A percentile compares a stretch with the other conserved stretches of the same genome.
Conservation (phyloP, 2,888 invertebrate species). For the Thymelicus lineola region DNA sequence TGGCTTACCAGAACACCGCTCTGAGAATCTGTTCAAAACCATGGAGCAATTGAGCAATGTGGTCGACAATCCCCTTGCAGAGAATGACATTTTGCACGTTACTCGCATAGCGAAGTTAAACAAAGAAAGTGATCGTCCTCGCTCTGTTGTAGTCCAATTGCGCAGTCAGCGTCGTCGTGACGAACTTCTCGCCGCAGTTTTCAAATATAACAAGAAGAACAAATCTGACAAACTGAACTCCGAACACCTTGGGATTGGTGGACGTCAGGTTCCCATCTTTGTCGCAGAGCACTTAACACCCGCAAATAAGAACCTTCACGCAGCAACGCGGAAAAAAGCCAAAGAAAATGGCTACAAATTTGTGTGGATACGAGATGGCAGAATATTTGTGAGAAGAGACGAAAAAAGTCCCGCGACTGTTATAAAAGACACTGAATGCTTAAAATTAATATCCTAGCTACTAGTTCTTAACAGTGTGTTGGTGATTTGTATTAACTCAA, state of each 20-base stretch:
- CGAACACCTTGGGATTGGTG: constrained; percentile 43
- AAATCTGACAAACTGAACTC: constrained; percentile 40
- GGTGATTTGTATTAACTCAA: not conserved
- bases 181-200: constrained; percentile 39
- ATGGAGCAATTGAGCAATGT: constrained; percentile 36
- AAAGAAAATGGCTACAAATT: constrained; percentile 45
- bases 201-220: constrained; percentile 41
- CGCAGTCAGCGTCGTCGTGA: constrained; percentile 42
- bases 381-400: no score
- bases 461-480: not conserved
- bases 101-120: no score
- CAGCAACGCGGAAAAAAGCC: constrained; percentile 44
- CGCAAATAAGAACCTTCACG: constrained; percentile 46
- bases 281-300: constrained; percentile 47
- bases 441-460: constrained; percentile 22
- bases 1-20: constrained; percentile 44
- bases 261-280: constrained; percentile 41
- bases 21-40: constrained; percentile 38
- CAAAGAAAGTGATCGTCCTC: constrained; percentile 39
- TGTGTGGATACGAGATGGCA: no score
- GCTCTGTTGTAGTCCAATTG: no score
- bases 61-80: constrained; percentile 33
- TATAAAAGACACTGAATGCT: constrained; percentile 32
- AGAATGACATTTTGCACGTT: constrained; percentile 38
- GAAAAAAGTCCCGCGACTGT: constrained; percentile 30